These are phyloP conservation scores for Ancistrus triradiatus DNA, from an alignment of 2,113 vertebrate species.

Conservation along the genomic window DNA sequence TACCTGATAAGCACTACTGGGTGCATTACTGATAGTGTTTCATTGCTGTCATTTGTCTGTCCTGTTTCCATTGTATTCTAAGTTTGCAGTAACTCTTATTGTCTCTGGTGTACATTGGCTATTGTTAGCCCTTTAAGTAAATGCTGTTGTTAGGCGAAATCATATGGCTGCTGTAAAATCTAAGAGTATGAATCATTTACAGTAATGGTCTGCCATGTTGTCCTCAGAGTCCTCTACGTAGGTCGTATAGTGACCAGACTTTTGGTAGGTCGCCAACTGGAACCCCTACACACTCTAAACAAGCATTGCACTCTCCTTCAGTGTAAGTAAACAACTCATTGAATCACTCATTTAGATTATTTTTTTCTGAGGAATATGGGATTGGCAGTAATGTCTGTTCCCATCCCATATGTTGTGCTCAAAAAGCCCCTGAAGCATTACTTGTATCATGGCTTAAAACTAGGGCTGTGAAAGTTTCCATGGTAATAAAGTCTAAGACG, in stretches of 20 bases:
- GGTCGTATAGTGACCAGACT: conserved; percentile 60
- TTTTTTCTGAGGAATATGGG: too few relatives aligned
- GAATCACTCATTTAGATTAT: too few relatives aligned
- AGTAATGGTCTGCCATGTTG: not conserved
- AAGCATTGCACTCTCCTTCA: conserved; percentile 33
- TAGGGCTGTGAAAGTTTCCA: too few relatives aligned
- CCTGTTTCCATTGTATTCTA: not conserved
- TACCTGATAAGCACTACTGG: conserved; percentile 6
- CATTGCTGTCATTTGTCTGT: not conserved
- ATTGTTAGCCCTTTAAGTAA: not conserved
- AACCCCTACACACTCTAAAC: conserved; percentile 47
- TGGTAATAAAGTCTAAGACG: too few relatives aligned
- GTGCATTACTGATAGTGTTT: not conserved
- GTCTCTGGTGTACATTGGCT: not conserved
- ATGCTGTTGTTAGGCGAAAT: not conserved
- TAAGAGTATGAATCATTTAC: not conserved
- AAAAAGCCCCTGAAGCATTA: too few relatives aligned
- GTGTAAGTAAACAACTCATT: conserved; percentile 55
- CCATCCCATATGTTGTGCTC: too few relatives aligned
- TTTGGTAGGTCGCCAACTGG: conserved; percentile 51
- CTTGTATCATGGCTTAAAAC: too few relatives aligned
- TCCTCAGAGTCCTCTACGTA: conserved; percentile 57
- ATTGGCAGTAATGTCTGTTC: too few relatives aligned
- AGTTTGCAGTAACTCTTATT: not conserved
- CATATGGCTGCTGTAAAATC: not conserved